Evolutionary conservation across 2,113 vertebrate genomes (phyloP).

Genomic region (Salminus brasiliensis): DNA sequence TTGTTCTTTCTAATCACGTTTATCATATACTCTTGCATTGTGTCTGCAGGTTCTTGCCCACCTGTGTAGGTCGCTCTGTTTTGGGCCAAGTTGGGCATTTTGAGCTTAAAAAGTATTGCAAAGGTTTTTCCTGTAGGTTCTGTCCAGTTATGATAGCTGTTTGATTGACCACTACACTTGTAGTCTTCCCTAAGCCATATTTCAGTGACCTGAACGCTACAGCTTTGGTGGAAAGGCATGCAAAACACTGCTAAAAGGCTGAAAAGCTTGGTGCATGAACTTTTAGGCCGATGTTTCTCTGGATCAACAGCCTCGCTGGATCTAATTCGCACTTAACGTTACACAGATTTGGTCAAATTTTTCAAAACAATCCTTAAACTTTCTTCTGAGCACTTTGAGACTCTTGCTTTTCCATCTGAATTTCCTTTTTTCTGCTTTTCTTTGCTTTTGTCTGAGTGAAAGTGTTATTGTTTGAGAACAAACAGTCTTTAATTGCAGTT

Average conservation of each 20-base stretch:
- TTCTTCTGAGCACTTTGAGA: neutral
- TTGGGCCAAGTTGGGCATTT: neutral
- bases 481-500: neutral
- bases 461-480: conserved; percentile 1
- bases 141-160: neutral
- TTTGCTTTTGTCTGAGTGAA: neutral
- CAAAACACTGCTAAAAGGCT: neutral
- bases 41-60: neutral
- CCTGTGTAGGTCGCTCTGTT: neutral
- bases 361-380: neutral
- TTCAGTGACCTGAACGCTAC: neutral
- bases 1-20: neutral
- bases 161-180: conserved; percentile 26
- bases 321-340: neutral
- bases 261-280: neutral
- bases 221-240: neutral
- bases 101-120: neutral
- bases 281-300: neutral
- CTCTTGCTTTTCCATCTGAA: neutral
- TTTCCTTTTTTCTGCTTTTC: neutral
- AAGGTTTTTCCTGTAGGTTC: neutral
- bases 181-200: conserved; percentile 48
- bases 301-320: neutral
- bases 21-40: neutral
- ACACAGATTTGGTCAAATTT: neutral